Conservation (phyloP, 2,888 invertebrate species). For the Leptinotarsa tumamoca region DNA sequence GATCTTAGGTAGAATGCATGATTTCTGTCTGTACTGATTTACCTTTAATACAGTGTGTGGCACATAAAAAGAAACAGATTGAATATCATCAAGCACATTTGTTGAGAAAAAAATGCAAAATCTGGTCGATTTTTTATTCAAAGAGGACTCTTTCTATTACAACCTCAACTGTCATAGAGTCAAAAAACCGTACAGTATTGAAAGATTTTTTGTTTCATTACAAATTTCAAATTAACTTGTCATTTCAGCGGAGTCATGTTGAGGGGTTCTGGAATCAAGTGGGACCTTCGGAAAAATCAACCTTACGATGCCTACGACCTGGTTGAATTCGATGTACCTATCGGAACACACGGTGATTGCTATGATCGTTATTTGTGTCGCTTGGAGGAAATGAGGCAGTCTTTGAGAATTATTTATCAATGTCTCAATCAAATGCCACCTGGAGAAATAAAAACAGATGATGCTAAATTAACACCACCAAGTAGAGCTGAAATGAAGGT, state of each 20-base stretch:
- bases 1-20: no score
- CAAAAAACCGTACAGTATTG: no score
- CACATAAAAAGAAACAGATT: no score
- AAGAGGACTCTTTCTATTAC: no score
- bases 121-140: no score
- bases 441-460: slow-evolving; percentile 94
- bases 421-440: slow-evolving; percentile 98
- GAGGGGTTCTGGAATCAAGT: slow-evolving; percentile 97
- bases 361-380: slow-evolving; percentile 95
- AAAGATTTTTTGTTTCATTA: no score
- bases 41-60: no score
- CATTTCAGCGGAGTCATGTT: slow-evolving; percentile 93
- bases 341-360: slow-evolving; percentile 95
- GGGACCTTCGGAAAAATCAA: slow-evolving; percentile 95
- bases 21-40: no score
- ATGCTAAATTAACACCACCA: slow-evolving; percentile 93
- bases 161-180: no score
- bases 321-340: slow-evolving; percentile 96
- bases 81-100: no score
- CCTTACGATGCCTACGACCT: slow-evolving; percentile 97
- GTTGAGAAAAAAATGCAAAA: no score
- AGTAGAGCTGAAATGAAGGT: slow-evolving; percentile 96
- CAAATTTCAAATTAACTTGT: no score
- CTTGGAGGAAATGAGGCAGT: slow-evolving; percentile 96
- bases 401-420: slow-evolving; percentile 92